Evolutionary conservation across 1,140 invertebrate genomes (phyloP).

Genomic region (Drosophila miranda): DNA sequence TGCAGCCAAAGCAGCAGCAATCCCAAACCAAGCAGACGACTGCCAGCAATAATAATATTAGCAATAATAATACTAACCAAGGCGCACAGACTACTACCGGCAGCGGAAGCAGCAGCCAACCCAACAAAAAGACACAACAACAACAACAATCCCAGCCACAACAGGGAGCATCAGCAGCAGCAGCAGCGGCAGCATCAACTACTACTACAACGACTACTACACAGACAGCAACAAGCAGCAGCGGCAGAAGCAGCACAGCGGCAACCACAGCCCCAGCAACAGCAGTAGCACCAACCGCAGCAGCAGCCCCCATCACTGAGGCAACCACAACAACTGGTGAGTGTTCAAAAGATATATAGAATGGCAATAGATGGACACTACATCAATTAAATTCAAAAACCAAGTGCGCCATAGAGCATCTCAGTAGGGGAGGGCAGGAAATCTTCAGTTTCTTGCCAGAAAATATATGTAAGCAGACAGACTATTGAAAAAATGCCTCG

Average conservation of each 20-base stretch:
- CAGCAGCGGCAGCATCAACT: constrained; percentile 25
- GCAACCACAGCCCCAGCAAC: constrained; percentile 20
- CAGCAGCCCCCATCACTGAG: constrained; percentile 39
- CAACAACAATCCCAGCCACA: constrained; percentile 44
- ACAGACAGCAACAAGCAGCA: constrained; percentile 43
- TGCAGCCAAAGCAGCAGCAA: constrained; percentile 82
- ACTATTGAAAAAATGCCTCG: too few species aligned
- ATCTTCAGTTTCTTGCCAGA: too few species aligned
- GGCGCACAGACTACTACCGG: constrained; percentile 45
- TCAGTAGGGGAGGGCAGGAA: too few species aligned
- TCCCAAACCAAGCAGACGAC: constrained; percentile 58
- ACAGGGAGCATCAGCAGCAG: constrained; percentile 36
- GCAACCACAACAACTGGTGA: constrained; percentile 57
- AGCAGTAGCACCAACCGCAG: constrained; percentile 7
- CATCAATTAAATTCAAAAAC: constrained; percentile 6
- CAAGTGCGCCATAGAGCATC: constrained; percentile 3
- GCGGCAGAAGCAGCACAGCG: constrained; percentile 21
- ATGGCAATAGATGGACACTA: too few species aligned
- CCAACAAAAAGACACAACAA: constrained; percentile 63
- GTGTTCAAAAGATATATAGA: constrained; percentile 10
- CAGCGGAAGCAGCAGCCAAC: constrained; percentile 25
- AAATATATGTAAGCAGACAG: background rate
- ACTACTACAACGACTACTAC: constrained; percentile 34
- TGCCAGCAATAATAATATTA: constrained; percentile 54
- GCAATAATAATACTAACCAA: constrained; percentile 13